Percentiles rank a stretch among this genome's conserved stretches.
Evolutionary conservation across 1,140 invertebrate genomes (phyloP).

Genomic region (Aricia agestis): DNA sequence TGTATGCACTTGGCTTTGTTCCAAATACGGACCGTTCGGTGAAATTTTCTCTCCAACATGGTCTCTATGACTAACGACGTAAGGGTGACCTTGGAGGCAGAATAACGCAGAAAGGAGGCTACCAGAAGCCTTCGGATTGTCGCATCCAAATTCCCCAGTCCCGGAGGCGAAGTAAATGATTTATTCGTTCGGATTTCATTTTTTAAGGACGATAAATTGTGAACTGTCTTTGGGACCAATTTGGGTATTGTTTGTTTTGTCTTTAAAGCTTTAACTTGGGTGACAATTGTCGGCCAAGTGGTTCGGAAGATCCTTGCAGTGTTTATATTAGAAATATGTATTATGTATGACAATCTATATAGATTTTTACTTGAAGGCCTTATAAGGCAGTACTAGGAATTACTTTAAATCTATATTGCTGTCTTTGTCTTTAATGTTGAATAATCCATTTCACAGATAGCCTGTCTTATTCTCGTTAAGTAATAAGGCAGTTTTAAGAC

Average conservation of each 20-base stretch:
- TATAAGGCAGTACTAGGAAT: too few relatives aligned
- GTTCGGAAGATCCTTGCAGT: neutral
- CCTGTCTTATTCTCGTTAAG: too few relatives aligned
- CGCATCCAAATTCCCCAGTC: constrained; percentile 23
- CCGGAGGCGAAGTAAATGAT: constrained; percentile 34
- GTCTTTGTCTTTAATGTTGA: too few relatives aligned
- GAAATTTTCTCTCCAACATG: neutral
- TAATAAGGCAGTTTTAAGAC: too few relatives aligned
- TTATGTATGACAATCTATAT: too few relatives aligned
- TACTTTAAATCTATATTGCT: too few relatives aligned
- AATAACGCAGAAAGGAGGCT: neutral
- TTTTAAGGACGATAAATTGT: constrained; percentile 7
- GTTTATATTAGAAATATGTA: neutral
- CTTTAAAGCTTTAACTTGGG: neutral
- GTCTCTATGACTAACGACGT: too few relatives aligned
- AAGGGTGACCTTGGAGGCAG: neutral
- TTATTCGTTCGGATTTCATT: constrained; percentile 25
- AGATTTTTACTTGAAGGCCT: too few relatives aligned
- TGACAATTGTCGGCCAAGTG: neutral
- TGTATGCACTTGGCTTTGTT: constrained; percentile 8
- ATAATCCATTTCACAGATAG: too few relatives aligned
- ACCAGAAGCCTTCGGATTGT: constrained; percentile 28
- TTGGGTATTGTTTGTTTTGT: neutral
- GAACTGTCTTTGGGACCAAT: constrained; percentile 4
- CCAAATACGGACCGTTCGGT: constrained; percentile 12